Base-by-base conservation (phyloP, 2,113 vertebrate species). In the Brachypteracias leptosomus region DNA sequence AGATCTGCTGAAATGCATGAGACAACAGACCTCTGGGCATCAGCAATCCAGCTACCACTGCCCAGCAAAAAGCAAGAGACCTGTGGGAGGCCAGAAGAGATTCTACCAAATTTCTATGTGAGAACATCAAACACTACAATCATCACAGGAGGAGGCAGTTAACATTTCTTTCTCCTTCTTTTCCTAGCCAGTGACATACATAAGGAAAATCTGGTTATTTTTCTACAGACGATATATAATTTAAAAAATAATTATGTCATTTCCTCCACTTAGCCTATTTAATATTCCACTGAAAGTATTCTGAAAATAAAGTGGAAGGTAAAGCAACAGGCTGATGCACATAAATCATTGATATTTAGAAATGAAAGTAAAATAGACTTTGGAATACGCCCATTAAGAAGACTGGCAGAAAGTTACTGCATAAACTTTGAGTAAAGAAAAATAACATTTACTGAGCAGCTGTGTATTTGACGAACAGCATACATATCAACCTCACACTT, bases 351-450 rank as follows among this genome's bases (percentile, higher is more conserved):
- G 57, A 36, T 47, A 84, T 24, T 76, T 79, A 54, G 42, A 96
- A 81, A 89, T 36, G 3, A 65, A 92, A 94, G 36, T 22, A 90
- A 84, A 95, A 54, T 1, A 65, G 52, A 54, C 46, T 59, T 58
- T 7, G 10, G 66, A 42, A 87, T 29, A 78, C 8, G 65, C 8
- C 2, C 16, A 44, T 49, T n/a, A 83, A 47, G 65, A 0, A 71
- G 33, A 73, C 22, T 44, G 33, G 36, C 55, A 87, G 36, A 84
- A 88, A 71, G 20, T 29, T 85, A 54, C 21, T 54, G 36, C 22
- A 36, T n/a, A 36, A 93, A 70, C 46, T 85, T 36, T 35, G 46
- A 94, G 62, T 40, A 68, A 55, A 58, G 24, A 73, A 94, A 89
- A 91, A 8, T 26, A 81, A n/a, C 26, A 79, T 61, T 57, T 88